phyloP scores from a whole-genome alignment of 1,140 invertebrate species.

The Lordiphosa stackelbergi region DNA sequence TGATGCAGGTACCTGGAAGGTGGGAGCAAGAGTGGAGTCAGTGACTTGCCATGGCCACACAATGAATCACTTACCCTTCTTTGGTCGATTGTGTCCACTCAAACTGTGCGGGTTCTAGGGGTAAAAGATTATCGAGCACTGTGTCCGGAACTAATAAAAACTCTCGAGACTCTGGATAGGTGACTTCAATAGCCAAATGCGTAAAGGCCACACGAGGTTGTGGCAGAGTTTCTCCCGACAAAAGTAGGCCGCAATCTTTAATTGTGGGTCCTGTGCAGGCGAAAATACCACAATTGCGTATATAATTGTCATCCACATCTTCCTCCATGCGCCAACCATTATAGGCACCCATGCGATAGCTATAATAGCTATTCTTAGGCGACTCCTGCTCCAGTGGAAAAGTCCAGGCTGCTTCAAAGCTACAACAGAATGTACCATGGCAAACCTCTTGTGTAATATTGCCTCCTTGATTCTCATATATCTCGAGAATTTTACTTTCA shows the following conservation, averaged over 20 bases:
- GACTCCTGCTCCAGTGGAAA: not conserved
- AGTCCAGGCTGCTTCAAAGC: constrained; percentile 45
- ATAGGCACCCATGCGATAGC: constrained; percentile 53
- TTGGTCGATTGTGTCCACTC: constrained; percentile 20
- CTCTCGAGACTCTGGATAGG: constrained; percentile 32
- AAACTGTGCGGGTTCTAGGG: constrained; percentile 49
- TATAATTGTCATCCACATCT: constrained; percentile 36
- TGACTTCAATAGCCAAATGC: constrained; percentile 30
- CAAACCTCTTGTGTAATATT: constrained; percentile 21
- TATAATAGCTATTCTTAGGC: constrained; percentile 11
- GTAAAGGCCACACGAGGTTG: constrained; percentile 24
- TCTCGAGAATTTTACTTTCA: constrained; percentile 21
- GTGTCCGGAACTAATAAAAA: constrained; percentile 50
- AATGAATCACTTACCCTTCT: constrained; percentile 19
- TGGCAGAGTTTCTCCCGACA: constrained; percentile 2
- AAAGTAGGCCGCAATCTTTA: constrained; percentile 41
- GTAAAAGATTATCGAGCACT: constrained; percentile 43
- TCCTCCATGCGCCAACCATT: constrained; percentile 57
- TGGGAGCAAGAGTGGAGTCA: not conserved
- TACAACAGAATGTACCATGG: constrained; percentile 48
- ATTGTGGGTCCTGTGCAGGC: constrained; percentile 46
- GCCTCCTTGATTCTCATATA: not conserved
- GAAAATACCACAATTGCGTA: constrained; percentile 61
- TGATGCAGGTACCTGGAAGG: constrained; percentile 28
- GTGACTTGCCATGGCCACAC: not conserved